Evolutionary conservation across 2,888 invertebrate species (phyloP).

Genomic region (Andricus quercusramuli): DNA sequence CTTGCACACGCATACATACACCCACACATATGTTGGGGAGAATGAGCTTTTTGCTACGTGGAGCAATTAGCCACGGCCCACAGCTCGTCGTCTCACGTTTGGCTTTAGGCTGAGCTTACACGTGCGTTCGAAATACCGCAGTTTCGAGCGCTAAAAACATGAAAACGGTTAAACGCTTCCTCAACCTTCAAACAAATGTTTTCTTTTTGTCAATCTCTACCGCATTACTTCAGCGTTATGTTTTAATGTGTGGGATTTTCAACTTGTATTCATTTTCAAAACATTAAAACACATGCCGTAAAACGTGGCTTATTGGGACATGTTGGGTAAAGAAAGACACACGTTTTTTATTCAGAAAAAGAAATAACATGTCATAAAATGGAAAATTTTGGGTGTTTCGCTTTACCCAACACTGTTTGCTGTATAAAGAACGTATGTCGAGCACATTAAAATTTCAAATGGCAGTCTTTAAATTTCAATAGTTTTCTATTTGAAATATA

Average conservation of each 20-base stretch:
- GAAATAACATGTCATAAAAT: too few species aligned
- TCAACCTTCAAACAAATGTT: slow-evolving; percentile 16
- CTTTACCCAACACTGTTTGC: too few species aligned
- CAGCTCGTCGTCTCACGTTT: slow-evolving; percentile 73
- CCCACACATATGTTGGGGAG: slow-evolving; percentile 36
- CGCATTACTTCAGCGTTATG: neutral
- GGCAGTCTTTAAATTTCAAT: too few species aligned
- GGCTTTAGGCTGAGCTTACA: slow-evolving; percentile 61
- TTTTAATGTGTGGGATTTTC: neutral
- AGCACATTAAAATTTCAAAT: too few species aligned
- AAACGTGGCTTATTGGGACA: too few species aligned
- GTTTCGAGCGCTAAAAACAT: slow-evolving; percentile 23
- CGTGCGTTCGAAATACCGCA: slow-evolving; percentile 37
- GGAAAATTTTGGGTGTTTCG: too few species aligned
- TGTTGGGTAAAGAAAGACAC: too few species aligned
- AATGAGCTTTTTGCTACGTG: slow-evolving; percentile 71
- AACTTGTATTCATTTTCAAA: neutral
- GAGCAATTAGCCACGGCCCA: slow-evolving; percentile 76
- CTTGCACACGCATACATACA: slow-evolving; percentile 19
- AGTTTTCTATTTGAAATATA: too few species aligned
- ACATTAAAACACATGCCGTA: too few species aligned
- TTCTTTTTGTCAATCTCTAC: neutral
- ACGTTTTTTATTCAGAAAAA: too few species aligned
- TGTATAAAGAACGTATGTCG: too few species aligned
- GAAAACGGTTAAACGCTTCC: slow-evolving; percentile 27